Evolutionary conservation across 2,797 vertebrate genomes (phyloP).

Genomic region (Sebastes miniatus): DNA sequence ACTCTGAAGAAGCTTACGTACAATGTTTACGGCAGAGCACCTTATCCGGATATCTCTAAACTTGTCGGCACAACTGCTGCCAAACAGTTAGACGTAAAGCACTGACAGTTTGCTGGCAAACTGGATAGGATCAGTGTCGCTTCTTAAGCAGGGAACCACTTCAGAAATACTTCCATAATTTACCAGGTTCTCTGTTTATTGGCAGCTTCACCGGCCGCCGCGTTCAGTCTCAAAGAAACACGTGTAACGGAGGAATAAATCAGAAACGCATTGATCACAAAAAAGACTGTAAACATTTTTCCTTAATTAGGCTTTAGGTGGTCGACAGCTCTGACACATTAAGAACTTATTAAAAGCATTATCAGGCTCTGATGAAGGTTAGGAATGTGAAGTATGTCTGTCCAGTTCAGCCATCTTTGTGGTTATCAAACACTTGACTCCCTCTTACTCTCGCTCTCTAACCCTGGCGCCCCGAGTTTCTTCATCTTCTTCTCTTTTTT

Average conservation of each 20-base stretch:
- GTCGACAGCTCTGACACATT: slow-evolving; percentile 51
- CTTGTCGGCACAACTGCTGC: neutral
- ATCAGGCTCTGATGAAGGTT: slow-evolving; percentile 85
- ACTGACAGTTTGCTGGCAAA: neutral
- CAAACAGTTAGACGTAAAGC: slow-evolving; percentile 23
- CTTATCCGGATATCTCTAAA: slow-evolving; percentile 5
- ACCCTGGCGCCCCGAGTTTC: slow-evolving; percentile 3
- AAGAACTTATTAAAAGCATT: slow-evolving; percentile 81
- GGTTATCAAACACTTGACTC: slow-evolving; percentile 67
- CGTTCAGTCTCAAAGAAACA: slow-evolving; percentile 9
- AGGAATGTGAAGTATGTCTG: slow-evolving; percentile 89
- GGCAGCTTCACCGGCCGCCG: neutral
- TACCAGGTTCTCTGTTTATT: neutral
- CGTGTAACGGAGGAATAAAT: neutral
- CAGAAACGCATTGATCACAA: neutral
- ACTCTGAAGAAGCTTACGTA: neutral
- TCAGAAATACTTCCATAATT: neutral
- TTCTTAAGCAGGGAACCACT: neutral
- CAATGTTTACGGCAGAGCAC: slow-evolving; percentile 17
- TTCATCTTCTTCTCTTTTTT: neutral
- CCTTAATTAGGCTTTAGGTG: slow-evolving; percentile 22
- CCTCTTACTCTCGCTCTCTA: slow-evolving; percentile 5
- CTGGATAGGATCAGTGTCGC: slow-evolving; percentile 7
- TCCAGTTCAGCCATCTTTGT: slow-evolving; percentile 69
- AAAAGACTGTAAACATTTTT: slow-evolving; percentile 2